These are phyloP conservation scores for Nephrotoma appendiculata DNA, from an alignment of 2,888 invertebrate species.

Conservation along the genomic window DNA sequence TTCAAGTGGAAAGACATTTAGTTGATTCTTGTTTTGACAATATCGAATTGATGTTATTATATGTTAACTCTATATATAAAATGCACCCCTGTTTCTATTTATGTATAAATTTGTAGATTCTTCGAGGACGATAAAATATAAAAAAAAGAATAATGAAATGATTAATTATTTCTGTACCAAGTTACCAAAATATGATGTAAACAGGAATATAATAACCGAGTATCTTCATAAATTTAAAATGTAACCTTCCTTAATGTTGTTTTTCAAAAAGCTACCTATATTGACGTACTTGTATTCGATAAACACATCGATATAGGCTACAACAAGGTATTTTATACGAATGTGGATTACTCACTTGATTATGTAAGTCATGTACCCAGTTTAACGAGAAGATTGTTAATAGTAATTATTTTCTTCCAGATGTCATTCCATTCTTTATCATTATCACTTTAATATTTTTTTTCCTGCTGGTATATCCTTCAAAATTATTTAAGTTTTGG, in stretches of 20 bases:
- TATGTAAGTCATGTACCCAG: no score
- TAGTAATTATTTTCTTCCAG: no score
- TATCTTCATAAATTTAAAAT: not conserved
- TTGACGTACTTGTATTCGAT: no score
- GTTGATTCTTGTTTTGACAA: not conserved
- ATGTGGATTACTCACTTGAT: no score
- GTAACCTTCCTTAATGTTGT: not conserved
- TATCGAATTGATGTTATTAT: not conserved
- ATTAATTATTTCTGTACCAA: not conserved
- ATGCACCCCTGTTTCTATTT: not conserved
- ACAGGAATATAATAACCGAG: not conserved
- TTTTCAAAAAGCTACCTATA: no score
- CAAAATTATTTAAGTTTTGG: no score
- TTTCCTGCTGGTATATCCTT: no score
- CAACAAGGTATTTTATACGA: no score
- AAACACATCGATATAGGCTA: not conserved
- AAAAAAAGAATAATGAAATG: not conserved
- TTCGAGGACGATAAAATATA: not conserved
- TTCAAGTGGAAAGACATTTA: not conserved
- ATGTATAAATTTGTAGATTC: not conserved
- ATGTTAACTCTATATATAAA: not conserved
- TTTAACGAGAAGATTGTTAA: no score
- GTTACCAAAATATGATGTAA: not conserved
- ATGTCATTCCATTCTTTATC: no score
- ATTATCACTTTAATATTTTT: no score